Conservation (phyloP, 2,888 invertebrate species). For the Netelia virgata region DNA sequence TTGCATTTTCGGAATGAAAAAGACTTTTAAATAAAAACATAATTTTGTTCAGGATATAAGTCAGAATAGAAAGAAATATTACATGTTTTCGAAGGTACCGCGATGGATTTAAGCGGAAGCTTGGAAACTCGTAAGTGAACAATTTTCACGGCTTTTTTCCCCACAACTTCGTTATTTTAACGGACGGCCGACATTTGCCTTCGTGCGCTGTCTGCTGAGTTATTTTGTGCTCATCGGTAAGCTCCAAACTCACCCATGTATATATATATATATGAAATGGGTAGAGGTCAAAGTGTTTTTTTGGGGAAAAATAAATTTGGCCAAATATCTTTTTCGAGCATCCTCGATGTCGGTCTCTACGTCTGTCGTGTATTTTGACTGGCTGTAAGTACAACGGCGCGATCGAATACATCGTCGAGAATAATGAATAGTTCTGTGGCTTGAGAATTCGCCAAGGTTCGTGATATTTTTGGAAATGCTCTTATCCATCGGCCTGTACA, state of each 20-base stretch:
- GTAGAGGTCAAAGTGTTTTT: no score
- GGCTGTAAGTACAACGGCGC: background rate
- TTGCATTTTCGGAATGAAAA: no score
- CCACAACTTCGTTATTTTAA: background rate
- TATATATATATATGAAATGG: no score
- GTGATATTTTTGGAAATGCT: constrained; percentile 61
- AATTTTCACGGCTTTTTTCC: background rate
- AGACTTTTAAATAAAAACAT: no score
- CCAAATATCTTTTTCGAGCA: background rate
- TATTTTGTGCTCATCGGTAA: no score
- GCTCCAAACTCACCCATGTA: no score
- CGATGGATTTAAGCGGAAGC: background rate
- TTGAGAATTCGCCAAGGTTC: constrained; percentile 60
- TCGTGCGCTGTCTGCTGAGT: background rate
- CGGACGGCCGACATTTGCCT: background rate
- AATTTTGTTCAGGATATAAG: no score
- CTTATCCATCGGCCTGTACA: constrained; percentile 15
- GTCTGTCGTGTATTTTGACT: constrained; percentile 18
- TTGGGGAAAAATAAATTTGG: no score
- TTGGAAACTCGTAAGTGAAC: no score
- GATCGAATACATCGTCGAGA: constrained; percentile 29
- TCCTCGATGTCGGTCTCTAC: background rate
- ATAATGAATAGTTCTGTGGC: constrained; percentile 51
- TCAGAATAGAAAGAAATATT: no score
- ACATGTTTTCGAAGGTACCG: no score